Percentiles rank a stretch among this genome's conserved stretches.
phyloP scores from a whole-genome alignment of 2,888 invertebrate species.

The Philopedon plagiatum region DNA sequence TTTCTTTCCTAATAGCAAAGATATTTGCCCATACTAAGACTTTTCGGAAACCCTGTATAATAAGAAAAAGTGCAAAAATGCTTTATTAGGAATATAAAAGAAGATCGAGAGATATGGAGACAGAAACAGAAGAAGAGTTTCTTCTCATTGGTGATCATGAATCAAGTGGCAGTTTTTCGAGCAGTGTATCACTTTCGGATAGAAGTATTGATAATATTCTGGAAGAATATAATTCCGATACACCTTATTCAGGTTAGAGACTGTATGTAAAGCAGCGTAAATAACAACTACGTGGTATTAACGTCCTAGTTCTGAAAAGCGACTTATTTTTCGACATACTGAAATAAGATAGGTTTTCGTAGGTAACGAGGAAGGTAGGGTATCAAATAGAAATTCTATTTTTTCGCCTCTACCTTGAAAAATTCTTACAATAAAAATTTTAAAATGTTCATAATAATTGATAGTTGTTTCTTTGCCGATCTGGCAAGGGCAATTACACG shows the following conservation, averaged over 20 bases:
- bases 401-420: too few relatives aligned
- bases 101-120: slow-evolving; percentile 87
- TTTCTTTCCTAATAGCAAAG: too few relatives aligned
- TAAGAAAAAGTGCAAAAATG: neutral
- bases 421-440: too few relatives aligned
- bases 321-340: too few relatives aligned
- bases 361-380: too few relatives aligned
- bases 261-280: neutral
- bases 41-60: too few relatives aligned
- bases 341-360: too few relatives aligned
- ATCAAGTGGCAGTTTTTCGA: slow-evolving; percentile 82
- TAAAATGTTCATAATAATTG: too few relatives aligned
- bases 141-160: slow-evolving; percentile 71
- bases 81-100: slow-evolving; percentile 83
- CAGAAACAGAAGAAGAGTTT: slow-evolving; percentile 78
- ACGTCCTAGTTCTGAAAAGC: neutral
- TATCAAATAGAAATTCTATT: too few relatives aligned
- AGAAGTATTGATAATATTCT: slow-evolving; percentile 86
- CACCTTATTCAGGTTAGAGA: slow-evolving; percentile 86
- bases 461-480: too few relatives aligned
- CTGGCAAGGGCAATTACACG: too few relatives aligned
- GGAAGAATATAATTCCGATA: slow-evolving; percentile 88
- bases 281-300: neutral
- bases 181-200: slow-evolving; percentile 80
- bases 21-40: too few relatives aligned